A percentile compares a stretch with the other conserved stretches of the same genome.
Conservation (phyloP, 1,140 invertebrate species). For the Chrysomallon squamiferum region DNA sequence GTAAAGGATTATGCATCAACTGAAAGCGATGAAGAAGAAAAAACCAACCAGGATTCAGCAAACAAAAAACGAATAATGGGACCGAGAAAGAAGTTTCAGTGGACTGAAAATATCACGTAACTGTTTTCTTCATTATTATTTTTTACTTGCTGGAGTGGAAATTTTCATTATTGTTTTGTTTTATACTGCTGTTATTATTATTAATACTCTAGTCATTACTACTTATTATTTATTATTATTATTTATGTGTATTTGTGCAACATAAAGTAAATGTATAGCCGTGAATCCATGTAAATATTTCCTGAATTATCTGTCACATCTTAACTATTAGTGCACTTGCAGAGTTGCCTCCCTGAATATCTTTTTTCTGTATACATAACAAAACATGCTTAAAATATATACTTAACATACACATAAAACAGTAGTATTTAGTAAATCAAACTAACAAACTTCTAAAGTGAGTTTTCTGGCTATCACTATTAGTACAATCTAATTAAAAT, state of each 20-base stretch:
- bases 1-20: constrained; percentile 34
- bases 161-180: background rate
- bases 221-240: background rate
- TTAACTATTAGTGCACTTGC: no score
- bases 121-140: constrained; percentile 5
- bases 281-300: background rate
- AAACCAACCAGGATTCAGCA: constrained; percentile 48
- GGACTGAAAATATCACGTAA: constrained; percentile 69
- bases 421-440: no score
- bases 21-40: constrained; percentile 61
- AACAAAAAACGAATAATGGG: constrained; percentile 64
- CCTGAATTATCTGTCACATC: no score
- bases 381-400: no score
- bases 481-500: no score
- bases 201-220: background rate
- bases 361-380: no score
- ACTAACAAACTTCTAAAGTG: no score
- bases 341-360: no score
- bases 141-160: background rate
- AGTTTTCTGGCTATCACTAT: no score
- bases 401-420: no score
- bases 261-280: background rate
- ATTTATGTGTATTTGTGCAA: background rate
- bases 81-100: constrained; percentile 68
- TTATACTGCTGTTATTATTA: background rate